Evolutionary conservation across 2,888 invertebrate species (phyloP).

Genomic region (Habrosyne pyritoides): DNA sequence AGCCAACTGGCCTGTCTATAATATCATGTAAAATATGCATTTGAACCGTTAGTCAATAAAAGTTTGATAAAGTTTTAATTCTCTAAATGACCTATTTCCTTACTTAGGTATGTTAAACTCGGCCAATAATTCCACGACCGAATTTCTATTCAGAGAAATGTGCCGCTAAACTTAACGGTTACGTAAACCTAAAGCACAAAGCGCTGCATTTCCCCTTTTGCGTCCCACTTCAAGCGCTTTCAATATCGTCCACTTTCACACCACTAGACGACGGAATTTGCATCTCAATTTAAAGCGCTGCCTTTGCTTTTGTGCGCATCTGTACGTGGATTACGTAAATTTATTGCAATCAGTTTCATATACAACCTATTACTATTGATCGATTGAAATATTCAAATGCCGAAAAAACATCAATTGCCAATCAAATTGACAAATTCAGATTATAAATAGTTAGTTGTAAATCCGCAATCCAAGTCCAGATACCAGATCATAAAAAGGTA

Average conservation of each 20-base stretch:
- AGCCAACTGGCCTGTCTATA: not conserved
- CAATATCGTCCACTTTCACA: conserved; percentile 31
- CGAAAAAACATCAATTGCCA: too few species aligned
- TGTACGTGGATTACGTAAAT: not conserved
- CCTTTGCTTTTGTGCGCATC: conserved; percentile 29
- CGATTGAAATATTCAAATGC: too few species aligned
- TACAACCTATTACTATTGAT: too few species aligned
- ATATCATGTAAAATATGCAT: not conserved
- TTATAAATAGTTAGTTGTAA: too few species aligned
- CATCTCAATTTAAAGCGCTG: conserved; percentile 44
- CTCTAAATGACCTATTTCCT: not conserved
- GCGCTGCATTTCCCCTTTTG: conserved; percentile 39
- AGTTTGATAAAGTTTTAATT: not conserved
- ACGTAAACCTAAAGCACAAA: conserved; percentile 44
- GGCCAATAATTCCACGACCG: not conserved
- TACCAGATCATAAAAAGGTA: too few species aligned
- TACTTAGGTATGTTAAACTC: not conserved
- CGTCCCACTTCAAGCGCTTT: conserved; percentile 32
- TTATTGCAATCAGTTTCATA: not conserved
- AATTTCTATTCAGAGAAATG: conserved; percentile 3
- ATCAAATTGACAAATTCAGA: too few species aligned
- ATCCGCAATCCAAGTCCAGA: too few species aligned
- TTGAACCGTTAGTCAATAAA: not conserved
- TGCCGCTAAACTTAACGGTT: conserved; percentile 12
- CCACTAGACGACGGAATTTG: conserved; percentile 32